These are phyloP conservation scores for Aleiodes alternator DNA, from an alignment of 2,888 invertebrate species.

Conservation along the genomic window DNA sequence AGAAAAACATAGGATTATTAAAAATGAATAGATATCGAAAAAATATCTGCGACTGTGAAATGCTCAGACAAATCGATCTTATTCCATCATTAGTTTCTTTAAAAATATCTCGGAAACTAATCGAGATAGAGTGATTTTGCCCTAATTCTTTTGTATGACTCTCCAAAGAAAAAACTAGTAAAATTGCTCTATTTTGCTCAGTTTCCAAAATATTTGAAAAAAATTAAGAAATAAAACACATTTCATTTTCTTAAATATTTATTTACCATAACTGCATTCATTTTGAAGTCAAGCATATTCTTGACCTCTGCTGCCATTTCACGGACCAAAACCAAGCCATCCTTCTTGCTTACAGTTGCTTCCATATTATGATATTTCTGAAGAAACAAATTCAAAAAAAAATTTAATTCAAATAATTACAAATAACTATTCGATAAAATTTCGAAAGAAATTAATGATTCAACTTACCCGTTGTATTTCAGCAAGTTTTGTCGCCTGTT, in stretches of 20 bases:
- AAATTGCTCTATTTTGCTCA: no score
- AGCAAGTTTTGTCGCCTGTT: conserved; percentile 91
- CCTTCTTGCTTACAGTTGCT: conserved; percentile 87
- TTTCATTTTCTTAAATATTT: neutral
- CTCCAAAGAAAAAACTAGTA: no score
- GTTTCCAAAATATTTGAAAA: conserved; percentile 15
- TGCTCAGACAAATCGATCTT: neutral
- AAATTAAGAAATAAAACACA: neutral
- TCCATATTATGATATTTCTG: conserved; percentile 89
- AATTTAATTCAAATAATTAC: neutral
- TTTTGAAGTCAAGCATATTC: conserved; percentile 95
- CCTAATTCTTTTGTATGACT: no score
- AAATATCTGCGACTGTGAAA: neutral
- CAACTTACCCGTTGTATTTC: conserved; percentile 89
- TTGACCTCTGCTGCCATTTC: conserved; percentile 94
- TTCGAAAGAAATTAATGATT: conserved; percentile 41
- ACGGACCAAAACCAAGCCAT: conserved; percentile 88
- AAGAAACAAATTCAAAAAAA: conserved; percentile 1
- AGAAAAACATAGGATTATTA: conserved; percentile 30
- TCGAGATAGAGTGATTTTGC: no score
- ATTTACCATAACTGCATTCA: conserved; percentile 93
- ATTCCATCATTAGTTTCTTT: no score
- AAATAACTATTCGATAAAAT: conserved; percentile 9
- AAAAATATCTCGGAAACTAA: no score
- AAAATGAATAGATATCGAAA: no score